phyloP scores from a whole-genome alignment of 2,888 invertebrate genomes.

The Resseliella maxima region DNA sequence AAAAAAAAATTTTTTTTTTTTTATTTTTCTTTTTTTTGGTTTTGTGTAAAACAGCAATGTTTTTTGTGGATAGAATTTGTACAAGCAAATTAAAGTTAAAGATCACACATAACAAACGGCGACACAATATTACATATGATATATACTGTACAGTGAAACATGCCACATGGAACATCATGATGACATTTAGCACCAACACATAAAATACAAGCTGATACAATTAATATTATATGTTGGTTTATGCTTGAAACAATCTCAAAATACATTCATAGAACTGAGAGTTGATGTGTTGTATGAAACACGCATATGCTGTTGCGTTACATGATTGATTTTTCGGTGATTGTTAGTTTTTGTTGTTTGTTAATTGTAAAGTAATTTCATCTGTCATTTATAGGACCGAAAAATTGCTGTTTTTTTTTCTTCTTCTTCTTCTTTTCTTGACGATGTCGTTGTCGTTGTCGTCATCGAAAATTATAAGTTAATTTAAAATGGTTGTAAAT shows the following conservation, averaged over 20 bases:
- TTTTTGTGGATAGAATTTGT: slow-evolving; percentile 22
- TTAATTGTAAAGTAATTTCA: slow-evolving; percentile 53
- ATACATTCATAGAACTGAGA: no score
- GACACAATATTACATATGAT: background rate
- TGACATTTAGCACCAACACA: slow-evolving; percentile 44
- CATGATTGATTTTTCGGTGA: slow-evolving; percentile 42
- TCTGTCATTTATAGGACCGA: slow-evolving; percentile 54
- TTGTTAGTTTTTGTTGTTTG: background rate
- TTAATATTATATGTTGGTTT: background rate
- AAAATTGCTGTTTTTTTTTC: slow-evolving; percentile 38
- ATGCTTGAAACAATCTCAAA: no score
- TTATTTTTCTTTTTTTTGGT: background rate
- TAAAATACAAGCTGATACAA: slow-evolving; percentile 27
- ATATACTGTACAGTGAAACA: background rate
- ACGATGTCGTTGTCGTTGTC: no score
- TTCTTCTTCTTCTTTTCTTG: no score
- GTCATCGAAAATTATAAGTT: slow-evolving; percentile 46
- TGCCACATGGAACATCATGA: slow-evolving; percentile 38
- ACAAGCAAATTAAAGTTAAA: slow-evolving; percentile 51
- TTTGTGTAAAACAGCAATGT: background rate
- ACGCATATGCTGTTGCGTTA: background rate
- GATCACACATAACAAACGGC: slow-evolving; percentile 14
- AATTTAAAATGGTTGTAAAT: slow-evolving; percentile 49
- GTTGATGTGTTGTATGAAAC: no score
- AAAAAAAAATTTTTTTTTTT: no score